phyloP scores from a whole-genome alignment of 2,888 invertebrate genomes.

The Eilema depressum region DNA sequence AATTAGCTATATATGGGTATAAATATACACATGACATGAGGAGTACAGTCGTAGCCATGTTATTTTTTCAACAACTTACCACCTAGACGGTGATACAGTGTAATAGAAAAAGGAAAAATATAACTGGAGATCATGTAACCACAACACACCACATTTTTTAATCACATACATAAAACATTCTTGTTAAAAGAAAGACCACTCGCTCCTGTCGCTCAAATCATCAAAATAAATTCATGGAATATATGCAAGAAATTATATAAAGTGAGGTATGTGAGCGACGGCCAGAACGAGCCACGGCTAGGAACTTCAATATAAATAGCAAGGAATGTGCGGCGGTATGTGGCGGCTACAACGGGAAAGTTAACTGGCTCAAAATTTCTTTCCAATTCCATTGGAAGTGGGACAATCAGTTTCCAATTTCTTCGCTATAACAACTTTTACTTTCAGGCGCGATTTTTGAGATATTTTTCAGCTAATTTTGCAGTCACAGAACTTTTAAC shows the following conservation, averaged over 20 bases:
- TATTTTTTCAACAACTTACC: too few relatives aligned
- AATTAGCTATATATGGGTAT: too few relatives aligned
- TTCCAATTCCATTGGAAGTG: conserved; percentile 26
- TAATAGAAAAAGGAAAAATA: background rate
- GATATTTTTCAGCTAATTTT: background rate
- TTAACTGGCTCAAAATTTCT: conserved; percentile 47
- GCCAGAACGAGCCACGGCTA: conserved; percentile 54
- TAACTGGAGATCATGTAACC: background rate
- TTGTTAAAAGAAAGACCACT: background rate
- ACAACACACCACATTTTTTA: conserved; percentile 3
- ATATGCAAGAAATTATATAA: conserved; percentile 34
- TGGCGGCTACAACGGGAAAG: conserved; percentile 40
- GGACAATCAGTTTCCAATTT: conserved; percentile 20
- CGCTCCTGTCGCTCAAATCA: conserved; percentile 10
- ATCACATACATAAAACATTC: background rate
- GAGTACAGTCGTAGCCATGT: too few relatives aligned
- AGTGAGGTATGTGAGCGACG: conserved; percentile 56
- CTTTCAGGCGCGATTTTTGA: background rate
- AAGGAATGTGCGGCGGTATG: conserved; percentile 59
- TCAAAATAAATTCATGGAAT: conserved; percentile 31
- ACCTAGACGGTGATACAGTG: background rate
- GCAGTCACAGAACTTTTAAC: background rate
- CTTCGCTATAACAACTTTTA: background rate
- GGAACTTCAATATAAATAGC: conserved; percentile 62
- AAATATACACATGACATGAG: too few relatives aligned